A percentile compares a stretch with the other conserved stretches of the same genome.
These are phyloP conservation scores for Champsocephalus gunnari DNA, from an alignment of 2,797 vertebrate species.

Conservation along the genomic window DNA sequence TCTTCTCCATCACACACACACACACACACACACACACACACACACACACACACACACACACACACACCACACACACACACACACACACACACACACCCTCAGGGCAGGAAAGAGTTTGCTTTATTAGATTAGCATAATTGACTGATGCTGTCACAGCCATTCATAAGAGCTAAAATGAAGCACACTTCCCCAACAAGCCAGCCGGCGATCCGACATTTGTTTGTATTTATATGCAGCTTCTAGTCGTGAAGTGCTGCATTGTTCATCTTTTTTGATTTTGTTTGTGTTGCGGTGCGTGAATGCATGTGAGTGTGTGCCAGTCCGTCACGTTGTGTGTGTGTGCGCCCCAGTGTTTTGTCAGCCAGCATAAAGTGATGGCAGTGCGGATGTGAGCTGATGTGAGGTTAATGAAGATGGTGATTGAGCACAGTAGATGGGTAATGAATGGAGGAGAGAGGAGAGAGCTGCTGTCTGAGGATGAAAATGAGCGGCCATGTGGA, in stretches of 20 bases:
- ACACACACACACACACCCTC: constrained; percentile 54
- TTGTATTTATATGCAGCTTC: constrained; percentile 61
- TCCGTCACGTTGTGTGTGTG: constrained; percentile 49
- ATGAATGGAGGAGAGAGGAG: constrained; percentile 81
- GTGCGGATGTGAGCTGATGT: constrained; percentile 84
- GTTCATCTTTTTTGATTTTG: constrained; percentile 34
- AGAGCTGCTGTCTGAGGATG: constrained; percentile 87
- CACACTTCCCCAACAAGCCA: constrained; percentile 69
- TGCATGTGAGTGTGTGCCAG: constrained; percentile 32
- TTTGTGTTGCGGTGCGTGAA: constrained; percentile 31
- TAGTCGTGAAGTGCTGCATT: constrained; percentile 24
- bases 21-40: constrained; percentile 48
- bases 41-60: constrained; percentile 46
- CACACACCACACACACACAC: constrained; percentile 47
- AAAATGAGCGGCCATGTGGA: constrained; percentile 90
- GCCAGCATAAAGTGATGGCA: constrained; percentile 75
- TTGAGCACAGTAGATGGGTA: constrained; percentile 85
- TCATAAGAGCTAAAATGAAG: constrained; percentile 78
- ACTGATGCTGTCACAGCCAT: constrained; percentile 85
- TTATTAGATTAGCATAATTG: constrained; percentile 88
- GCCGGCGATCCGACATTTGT: constrained; percentile 62
- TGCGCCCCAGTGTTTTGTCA: constrained; percentile 64
- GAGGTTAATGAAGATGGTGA: constrained; percentile 87
- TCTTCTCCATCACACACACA: constrained; percentile 41
- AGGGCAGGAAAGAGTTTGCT: constrained; percentile 84